Conservation (phyloP, 2,888 invertebrate species). For the Drosophila ustulata region DNA sequence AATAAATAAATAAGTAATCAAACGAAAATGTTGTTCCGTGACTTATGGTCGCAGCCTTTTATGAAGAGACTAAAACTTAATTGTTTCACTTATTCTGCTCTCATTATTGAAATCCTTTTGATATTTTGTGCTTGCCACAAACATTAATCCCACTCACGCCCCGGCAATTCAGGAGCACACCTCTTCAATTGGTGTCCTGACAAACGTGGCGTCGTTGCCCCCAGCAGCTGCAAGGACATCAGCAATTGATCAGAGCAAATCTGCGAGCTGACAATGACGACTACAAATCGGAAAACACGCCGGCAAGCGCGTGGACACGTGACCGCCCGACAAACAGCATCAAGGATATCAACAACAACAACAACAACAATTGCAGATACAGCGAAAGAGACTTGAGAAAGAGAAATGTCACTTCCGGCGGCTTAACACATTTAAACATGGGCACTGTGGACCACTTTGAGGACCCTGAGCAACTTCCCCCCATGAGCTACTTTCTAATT, state of each 20-base stretch:
- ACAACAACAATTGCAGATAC: conserved; percentile 20
- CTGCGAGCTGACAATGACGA: conserved; percentile 69
- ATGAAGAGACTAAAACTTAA: too few relatives aligned
- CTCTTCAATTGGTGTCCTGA: conserved; percentile 37
- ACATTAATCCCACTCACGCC: conserved; percentile 29
- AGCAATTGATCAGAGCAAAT: conserved; percentile 66
- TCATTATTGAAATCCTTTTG: neutral
- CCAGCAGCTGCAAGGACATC: neutral
- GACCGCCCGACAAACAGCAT: conserved; percentile 53
- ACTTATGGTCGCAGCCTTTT: too few relatives aligned
- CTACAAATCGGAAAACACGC: conserved; percentile 78
- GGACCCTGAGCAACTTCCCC: conserved; percentile 32
- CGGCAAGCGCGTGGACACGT: conserved; percentile 74
- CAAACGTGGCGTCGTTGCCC: neutral
- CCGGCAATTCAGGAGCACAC: conserved; percentile 38
- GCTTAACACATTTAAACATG: conserved; percentile 78
- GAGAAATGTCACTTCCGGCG: conserved; percentile 79
- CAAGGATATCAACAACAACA: conserved; percentile 15
- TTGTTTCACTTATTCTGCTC: too few relatives aligned
- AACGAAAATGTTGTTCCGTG: too few relatives aligned
- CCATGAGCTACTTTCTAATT: conserved; percentile 74
- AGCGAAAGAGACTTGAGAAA: conserved; percentile 27
- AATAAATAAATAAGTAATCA: too few relatives aligned
- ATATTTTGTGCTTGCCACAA: neutral
- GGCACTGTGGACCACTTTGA: conserved; percentile 53